These are phyloP conservation scores for Pemphigus obesinymphae DNA, from an alignment of 1,140 invertebrate genomes.

Conservation along the genomic window DNA sequence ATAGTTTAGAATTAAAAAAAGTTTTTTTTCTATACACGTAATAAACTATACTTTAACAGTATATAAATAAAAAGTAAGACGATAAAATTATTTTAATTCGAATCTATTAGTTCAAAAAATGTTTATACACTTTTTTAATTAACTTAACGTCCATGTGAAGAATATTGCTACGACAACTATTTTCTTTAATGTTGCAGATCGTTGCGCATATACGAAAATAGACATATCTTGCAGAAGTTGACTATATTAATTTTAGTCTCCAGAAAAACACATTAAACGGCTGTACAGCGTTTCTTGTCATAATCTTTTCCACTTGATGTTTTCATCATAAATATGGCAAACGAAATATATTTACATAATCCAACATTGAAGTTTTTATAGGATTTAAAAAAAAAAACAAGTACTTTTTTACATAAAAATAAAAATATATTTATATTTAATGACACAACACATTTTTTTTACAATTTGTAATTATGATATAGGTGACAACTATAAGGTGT, in stretches of 20 bases:
- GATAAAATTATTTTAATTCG: not conserved
- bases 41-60: no score
- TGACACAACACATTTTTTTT: no score
- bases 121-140: slow-evolving; percentile 1
- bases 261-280: slow-evolving; percentile 14
- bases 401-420: no score
- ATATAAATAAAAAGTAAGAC: not conserved
- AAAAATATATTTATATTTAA: no score
- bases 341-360: not conserved
- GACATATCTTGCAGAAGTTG: slow-evolving; percentile 2
- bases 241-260: slow-evolving; percentile 34
- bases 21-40: no score
- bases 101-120: not conserved
- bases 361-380: no score
- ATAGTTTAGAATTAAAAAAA: no score
- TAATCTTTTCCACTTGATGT: slow-evolving; percentile 3
- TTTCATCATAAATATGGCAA: not conserved
- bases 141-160: not conserved
- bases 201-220: slow-evolving; percentile 19
- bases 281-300: not conserved
- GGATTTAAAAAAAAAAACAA: no score
- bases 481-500: no score
- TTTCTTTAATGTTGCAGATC: slow-evolving; percentile 37
- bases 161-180: not conserved
- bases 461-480: no score